Evolutionary conservation across 2,113 vertebrate species (phyloP).

Genomic region (Orycteropus afer): DNA sequence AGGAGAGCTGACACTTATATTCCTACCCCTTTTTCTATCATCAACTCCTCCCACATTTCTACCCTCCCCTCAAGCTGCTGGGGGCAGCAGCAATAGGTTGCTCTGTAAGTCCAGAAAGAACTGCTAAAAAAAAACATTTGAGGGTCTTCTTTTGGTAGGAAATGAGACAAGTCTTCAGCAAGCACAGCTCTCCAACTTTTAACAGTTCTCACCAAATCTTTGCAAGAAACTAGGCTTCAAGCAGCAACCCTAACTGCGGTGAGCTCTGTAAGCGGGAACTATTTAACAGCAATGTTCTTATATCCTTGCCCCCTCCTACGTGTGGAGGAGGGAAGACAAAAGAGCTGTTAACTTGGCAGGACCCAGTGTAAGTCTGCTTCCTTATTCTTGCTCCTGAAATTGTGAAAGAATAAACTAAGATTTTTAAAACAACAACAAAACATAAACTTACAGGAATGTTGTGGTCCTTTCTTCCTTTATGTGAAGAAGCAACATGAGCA

Average conservation of each 20-base stretch:
- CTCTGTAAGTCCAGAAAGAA: background rate
- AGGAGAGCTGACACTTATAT: background rate
- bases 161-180: background rate
- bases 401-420: background rate
- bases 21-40: background rate
- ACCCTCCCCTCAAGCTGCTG: background rate
- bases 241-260: background rate
- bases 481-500: conserved; percentile 98
- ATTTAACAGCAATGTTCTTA: background rate
- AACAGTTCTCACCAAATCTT: background rate
- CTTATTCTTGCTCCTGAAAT: conserved; percentile 50
- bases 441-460: conserved; percentile 95
- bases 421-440: background rate
- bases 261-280: background rate
- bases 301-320: background rate
- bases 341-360: background rate
- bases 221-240: conserved; percentile 16
- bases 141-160: background rate
- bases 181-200: background rate
- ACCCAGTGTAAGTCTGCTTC: background rate
- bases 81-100: background rate
- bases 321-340: background rate
- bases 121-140: background rate
- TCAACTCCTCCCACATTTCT: background rate
- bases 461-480: conserved; percentile 98